Evolutionary conservation across 2,888 invertebrate species (phyloP).

Genomic region (Andricus quercusramuli): DNA sequence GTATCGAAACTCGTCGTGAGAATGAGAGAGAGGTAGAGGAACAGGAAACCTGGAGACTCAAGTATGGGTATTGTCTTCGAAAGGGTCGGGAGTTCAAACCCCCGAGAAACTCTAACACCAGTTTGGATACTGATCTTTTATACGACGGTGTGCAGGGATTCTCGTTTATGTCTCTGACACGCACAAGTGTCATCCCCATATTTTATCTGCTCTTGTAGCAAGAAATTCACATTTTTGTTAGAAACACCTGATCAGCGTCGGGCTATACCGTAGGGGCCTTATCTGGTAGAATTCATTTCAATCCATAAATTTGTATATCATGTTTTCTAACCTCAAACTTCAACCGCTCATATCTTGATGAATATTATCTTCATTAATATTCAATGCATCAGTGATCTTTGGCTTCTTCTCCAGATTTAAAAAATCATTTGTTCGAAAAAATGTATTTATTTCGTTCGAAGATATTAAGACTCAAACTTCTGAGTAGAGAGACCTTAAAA

Average conservation of each 20-base stretch:
- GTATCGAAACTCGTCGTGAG: slow-evolving; percentile 39
- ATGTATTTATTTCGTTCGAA: neutral
- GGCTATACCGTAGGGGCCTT: too few species aligned
- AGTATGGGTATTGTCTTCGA: slow-evolving; percentile 56
- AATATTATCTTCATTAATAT: neutral
- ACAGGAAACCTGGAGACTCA: slow-evolving; percentile 31
- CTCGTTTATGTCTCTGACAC: slow-evolving; percentile 21
- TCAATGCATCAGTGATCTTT: neutral
- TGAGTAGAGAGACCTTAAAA: neutral
- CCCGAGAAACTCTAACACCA: slow-evolving; percentile 46
- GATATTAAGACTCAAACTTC: neutral
- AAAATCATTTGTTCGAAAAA: neutral
- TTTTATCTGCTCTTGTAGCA: slow-evolving; percentile 11
- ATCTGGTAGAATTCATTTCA: too few species aligned
- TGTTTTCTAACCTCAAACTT: neutral
- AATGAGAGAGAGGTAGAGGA: slow-evolving; percentile 39
- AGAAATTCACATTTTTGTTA: neutral
- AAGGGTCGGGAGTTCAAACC: slow-evolving; percentile 54
- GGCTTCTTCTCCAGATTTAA: neutral
- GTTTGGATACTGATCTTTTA: slow-evolving; percentile 41
- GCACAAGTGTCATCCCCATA: slow-evolving; percentile 14
- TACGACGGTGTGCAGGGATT: neutral
- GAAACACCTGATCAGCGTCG: too few species aligned
- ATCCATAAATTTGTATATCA: neutral
- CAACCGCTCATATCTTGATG: neutral